phyloP scores from a whole-genome alignment of 1,140 invertebrate genomes.

The Periplaneta americana region DNA sequence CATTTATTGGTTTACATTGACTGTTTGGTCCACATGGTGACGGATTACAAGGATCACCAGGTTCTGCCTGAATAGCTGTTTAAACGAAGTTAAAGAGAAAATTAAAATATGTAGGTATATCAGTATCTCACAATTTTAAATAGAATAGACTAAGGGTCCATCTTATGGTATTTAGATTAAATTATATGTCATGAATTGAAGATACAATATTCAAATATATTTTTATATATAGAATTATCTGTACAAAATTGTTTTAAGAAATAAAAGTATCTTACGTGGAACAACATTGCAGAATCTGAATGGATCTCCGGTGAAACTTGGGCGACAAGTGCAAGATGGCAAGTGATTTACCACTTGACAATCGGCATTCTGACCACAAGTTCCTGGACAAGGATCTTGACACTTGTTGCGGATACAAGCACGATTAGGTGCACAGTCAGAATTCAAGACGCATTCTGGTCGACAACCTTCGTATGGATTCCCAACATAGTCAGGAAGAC shows the following conservation, averaged over 20 bases:
- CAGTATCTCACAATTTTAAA: too few species aligned
- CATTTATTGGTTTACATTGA: slow-evolving; percentile 61
- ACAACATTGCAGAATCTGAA: slow-evolving; percentile 45
- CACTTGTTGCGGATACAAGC: slow-evolving; percentile 56
- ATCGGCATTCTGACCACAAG: slow-evolving; percentile 54
- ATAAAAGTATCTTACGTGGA: slow-evolving; percentile 45
- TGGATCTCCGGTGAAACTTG: slow-evolving; percentile 54
- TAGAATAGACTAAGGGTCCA: too few species aligned
- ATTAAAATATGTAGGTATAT: slow-evolving; percentile 1
- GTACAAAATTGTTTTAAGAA: too few species aligned
- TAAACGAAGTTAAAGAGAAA: neutral
- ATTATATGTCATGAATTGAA: too few species aligned
- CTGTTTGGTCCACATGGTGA: slow-evolving; percentile 74
- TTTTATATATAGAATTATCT: too few species aligned
- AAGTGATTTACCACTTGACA: slow-evolving; percentile 59
- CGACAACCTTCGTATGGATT: slow-evolving; percentile 49
- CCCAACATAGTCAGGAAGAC: slow-evolving; percentile 47
- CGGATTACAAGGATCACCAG: slow-evolving; percentile 57
- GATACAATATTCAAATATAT: too few species aligned
- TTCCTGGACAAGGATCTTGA: slow-evolving; percentile 53
- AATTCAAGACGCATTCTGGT: slow-evolving; percentile 51
- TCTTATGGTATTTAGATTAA: too few species aligned
- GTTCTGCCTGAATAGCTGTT: slow-evolving; percentile 27
- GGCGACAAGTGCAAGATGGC: slow-evolving; percentile 56
- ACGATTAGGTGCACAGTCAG: slow-evolving; percentile 47